These are phyloP conservation scores for Haemorhous mexicanus DNA, from an alignment of 2,113 vertebrate species.

Conservation along the genomic window DNA sequence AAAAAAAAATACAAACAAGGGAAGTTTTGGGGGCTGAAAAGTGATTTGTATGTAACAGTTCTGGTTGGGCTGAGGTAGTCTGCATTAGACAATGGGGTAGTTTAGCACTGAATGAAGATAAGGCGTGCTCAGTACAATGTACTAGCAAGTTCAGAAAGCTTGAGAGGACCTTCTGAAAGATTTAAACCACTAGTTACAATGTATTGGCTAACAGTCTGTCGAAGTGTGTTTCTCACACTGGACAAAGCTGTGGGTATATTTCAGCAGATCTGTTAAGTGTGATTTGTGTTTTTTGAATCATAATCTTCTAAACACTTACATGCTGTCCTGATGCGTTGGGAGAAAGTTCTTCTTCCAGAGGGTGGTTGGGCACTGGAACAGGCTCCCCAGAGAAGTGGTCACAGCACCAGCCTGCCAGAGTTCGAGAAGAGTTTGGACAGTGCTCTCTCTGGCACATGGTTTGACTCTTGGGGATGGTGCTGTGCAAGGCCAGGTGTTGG, in stretches of 20 bases:
- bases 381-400: not conserved
- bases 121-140: not conserved
- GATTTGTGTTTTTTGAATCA: not conserved
- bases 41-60: not conserved
- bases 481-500: too few relatives aligned
- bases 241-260: accelerated
- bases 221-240: not conserved
- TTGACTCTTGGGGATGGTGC: not conserved
- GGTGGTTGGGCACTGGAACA: accelerated
- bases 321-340: not conserved
- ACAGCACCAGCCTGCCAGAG: not conserved
- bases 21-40: not conserved
- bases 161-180: not conserved
- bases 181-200: not conserved
- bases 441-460: accelerated
- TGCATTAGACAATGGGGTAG: not conserved
- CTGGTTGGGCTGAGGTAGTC: not conserved
- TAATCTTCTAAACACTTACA: not conserved
- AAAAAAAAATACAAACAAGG: not conserved
- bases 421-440: accelerated
- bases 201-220: not conserved
- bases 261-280: not conserved
- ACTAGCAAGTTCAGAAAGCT: not conserved
- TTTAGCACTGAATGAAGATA: not conserved
- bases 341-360: not conserved